Evolutionary conservation across 2,797 vertebrate genomes (phyloP).

Genomic region (Enteromius unitaeniatus): DNA sequence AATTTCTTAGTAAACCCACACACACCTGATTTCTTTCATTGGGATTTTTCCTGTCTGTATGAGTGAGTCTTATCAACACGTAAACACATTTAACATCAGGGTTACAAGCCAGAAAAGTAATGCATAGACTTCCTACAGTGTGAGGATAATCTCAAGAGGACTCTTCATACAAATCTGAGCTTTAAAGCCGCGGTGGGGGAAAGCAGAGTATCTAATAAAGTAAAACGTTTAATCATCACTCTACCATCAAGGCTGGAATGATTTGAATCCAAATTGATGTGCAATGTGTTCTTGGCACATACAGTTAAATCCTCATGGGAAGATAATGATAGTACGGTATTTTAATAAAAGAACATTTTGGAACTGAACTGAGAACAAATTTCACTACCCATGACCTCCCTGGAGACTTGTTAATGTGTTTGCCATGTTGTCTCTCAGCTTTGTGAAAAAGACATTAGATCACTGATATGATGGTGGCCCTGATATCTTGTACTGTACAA

Average conservation of each 20-base stretch:
- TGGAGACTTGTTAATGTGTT: constrained; percentile 5
- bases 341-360: constrained; percentile 39
- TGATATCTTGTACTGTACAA: background rate
- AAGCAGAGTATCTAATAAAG: constrained; percentile 13
- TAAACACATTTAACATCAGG: constrained; percentile 50
- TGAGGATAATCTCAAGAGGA: constrained; percentile 45
- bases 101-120: constrained; percentile 38
- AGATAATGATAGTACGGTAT: constrained; percentile 25
- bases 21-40: background rate
- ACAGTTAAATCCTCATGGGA: constrained; percentile 12
- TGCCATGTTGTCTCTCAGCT: background rate
- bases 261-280: constrained; percentile 24
- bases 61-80: constrained; percentile 42
- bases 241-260: constrained; percentile 10
- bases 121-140: constrained; percentile 11
- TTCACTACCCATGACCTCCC: background rate
- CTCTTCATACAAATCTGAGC: constrained; percentile 21
- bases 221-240: constrained; percentile 35
- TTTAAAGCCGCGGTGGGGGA: background rate
- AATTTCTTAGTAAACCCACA: background rate
- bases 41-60: constrained; percentile 2
- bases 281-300: constrained; percentile 7
- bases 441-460: background rate
- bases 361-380: constrained; percentile 7
- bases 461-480: background rate